Base-by-base conservation (phyloP, 1,140 invertebrate genomes). In the Phymastichus coffea region DNA sequence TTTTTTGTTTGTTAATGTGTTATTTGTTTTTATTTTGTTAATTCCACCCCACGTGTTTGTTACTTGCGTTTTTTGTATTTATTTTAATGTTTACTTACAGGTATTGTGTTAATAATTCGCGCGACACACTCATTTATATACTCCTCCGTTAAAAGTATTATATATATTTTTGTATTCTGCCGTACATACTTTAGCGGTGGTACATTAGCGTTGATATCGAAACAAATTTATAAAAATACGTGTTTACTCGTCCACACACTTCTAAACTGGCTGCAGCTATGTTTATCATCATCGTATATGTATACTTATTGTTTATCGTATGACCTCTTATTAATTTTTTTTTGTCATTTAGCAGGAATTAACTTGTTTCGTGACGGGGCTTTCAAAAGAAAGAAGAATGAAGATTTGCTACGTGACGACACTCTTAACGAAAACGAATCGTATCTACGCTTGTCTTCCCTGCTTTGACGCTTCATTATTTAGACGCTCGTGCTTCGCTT, bases 161-260 rank as follows among this genome's bases (percentile, higher is more conserved):
- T n/a, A 19, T 51, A 28, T 62, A 48, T 57, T 33, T 46, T 30
- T 64, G 25, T 43, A 49, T 47, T 40, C 54, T 47, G 19, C 30
- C 28, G 23, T 52, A 48, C 40, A 46, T 28, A 54, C 37, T 63
- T 44, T 60, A 58, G 48, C 58, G 33, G n/a, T 59, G 35, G 43
- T n/a, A n/a, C n/a, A n/a, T n/a, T 61, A 56, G 58, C 57, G 44
- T 59, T 64, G 54, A 63, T 63, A 57, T 66, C 55, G 61, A 72
- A 70, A 70, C 57, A 64, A 70, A 72, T 67, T 66, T 72, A 72
- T 69, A 72, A 70, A 72, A 72, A 72, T 70, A 70, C 66, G 64
- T 66, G 57, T n/a, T n/a, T 67, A 64, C 57, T 68, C 56, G 33
- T 55, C 52, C n/a, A n/a, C n/a, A 63, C 44, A 58, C 51, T 51